Evolutionary conservation across 1,140 invertebrate genomes (phyloP), one percentile per base, ranked within the genome.

Genomic region (Varroa destructor): DNA sequence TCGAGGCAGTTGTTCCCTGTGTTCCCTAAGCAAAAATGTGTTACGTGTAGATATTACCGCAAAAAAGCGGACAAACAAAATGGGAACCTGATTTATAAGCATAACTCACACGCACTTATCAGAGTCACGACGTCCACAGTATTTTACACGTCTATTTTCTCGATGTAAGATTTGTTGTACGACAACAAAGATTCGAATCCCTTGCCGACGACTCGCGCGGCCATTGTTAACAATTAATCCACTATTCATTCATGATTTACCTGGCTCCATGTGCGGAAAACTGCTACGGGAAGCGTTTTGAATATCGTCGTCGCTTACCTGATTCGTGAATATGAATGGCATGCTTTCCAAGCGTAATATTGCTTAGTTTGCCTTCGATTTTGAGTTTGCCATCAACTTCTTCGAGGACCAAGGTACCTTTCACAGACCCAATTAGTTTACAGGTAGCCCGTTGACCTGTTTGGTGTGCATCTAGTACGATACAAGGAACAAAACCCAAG

Each of bases 281-380:
- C 77, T 77, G 12, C 36, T 71, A 25, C 25, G 25, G 54, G 75
- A 76, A 40, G 74, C 58, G 25, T 70, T 74, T 6, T 78, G 70
- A 25, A 25, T 25, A 25, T 25, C 25, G 25, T 25, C 25, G 25
- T 25, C 25, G 25, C 71, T 79, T 77, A 36, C 79, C 79, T 73
- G 71, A 79, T 40, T 78, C 71, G 71, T 80, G 79, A 10, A 80
- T 74, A 72, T 80, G 79, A 72, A 80, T 77, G 6, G 78, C 79
- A 71, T 80, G 79, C 0, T 71, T 40, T 55, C 74, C 76, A 4
- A 71, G 12, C 6, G 70, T 12, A 1, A 67, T 37, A 10, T 40
- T 40, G 3, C 12, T 40, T 37, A 67, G 61, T 12, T 12, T 67
- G 2, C 61, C 61, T 46, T 67, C 12, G 5, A 67, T 46, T 12